Base-by-base conservation (phyloP, 2,888 invertebrate genomes). In the Malthinus seriepunctatus region DNA sequence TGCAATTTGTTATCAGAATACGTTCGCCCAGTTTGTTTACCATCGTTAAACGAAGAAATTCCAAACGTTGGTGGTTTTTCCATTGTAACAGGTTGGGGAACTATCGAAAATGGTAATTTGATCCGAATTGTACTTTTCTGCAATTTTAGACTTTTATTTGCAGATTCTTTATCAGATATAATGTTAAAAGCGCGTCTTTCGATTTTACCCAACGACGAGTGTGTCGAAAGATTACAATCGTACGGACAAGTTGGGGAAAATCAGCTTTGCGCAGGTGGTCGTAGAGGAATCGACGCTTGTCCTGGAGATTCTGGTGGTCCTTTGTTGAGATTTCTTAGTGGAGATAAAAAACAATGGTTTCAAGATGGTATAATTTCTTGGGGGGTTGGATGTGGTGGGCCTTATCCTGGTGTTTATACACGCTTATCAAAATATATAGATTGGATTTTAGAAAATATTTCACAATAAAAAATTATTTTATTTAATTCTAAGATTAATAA, bases 251-350 rank as follows among this genome's bases (percentile, higher is more conserved):
- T 56, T 10, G 32, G 51, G 2, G 51, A 56, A 8, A 49, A 52
- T 8, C 77, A 77, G 45, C 54, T 77, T 23, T 77, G 77, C 50
- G 77, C 76, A 33, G 77, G 76, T 23, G 76, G 74, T 5, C 64
- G 69, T 57, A 54, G 48, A 31, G 58, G 60, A 10, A 82, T 86
- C 68, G 91, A 91, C 70, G 86, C 90, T 0, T 91, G 91, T 70
- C 82, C 80, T 44, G 91, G 91, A 0, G 91, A 91, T 67, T 89
- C 89, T 8, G 91, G 91, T 0, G 90, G 91, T 3, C 90, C 91
- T 0, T 77, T 91, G 6, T 47, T 62, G 52, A 42, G 5, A 48
- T n/a, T n/a, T 33, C 3, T 15, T 37, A 11, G 11, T 23, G 15
- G 8, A 15, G 6, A 31, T 1, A 8, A 47, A 6, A 10, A 8